These are phyloP conservation scores for Calephelis virginiensis DNA, from an alignment of 1,140 invertebrate genomes.

Conservation along the genomic window DNA sequence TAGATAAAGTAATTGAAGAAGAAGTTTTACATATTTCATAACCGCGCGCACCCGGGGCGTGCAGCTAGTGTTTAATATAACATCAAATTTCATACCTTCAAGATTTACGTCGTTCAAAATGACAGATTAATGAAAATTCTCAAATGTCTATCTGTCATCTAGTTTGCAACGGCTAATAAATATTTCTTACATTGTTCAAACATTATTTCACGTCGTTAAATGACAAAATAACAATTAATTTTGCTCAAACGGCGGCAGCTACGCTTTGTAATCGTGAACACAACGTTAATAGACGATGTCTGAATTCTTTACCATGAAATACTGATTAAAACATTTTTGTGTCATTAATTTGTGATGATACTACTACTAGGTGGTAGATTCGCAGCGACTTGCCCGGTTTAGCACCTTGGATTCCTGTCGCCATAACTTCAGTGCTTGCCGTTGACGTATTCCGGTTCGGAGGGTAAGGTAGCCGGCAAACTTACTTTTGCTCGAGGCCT, in stretches of 20 bases:
- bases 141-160: not conserved
- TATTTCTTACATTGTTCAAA: conserved; percentile 12
- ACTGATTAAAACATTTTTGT: too few relatives aligned
- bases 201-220: conserved; percentile 8
- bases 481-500: too few relatives aligned
- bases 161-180: conserved; percentile 4
- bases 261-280: not conserved
- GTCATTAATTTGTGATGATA: too few relatives aligned
- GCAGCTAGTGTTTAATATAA: not conserved
- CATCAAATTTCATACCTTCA: not conserved
- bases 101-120: not conserved
- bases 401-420: too few relatives aligned
- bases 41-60: too few relatives aligned
- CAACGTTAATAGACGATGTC: not conserved
- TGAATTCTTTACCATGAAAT: not conserved
- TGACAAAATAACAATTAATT: conserved; percentile 16
- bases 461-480: too few relatives aligned
- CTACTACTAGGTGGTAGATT: too few relatives aligned
- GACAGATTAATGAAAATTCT: conserved; percentile 7
- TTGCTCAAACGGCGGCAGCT: not conserved
- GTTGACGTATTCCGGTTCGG: too few relatives aligned
- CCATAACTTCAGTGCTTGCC: too few relatives aligned
- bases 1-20: too few relatives aligned
- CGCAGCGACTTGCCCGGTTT: too few relatives aligned
- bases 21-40: too few relatives aligned